These are phyloP conservation scores for Drosophila miranda DNA, from an alignment of 1,140 invertebrate genomes.

Conservation along the genomic window DNA sequence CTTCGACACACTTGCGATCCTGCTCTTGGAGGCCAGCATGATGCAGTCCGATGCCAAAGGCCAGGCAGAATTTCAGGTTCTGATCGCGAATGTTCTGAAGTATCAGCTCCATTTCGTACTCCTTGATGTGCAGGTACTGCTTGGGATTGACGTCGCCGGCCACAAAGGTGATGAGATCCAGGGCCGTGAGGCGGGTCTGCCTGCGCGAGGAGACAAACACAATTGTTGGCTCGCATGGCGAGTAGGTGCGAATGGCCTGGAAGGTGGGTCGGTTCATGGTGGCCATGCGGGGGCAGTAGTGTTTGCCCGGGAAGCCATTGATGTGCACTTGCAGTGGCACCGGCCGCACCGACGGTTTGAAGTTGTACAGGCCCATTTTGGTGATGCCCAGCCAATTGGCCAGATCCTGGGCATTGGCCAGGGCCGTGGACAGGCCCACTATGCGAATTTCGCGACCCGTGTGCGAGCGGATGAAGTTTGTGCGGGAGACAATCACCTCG, in stretches of 20 bases:
- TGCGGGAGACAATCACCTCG: conserved; percentile 93
- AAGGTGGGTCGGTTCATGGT: conserved; percentile 99
- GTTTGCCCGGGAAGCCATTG: conserved; percentile 91
- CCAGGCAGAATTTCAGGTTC: conserved; percentile 96
- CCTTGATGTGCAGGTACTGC: conserved; percentile 96
- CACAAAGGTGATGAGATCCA: conserved; percentile 97
- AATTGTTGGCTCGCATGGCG: conserved; percentile 93
- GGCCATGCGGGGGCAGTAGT: conserved; percentile 99
- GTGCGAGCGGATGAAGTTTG: conserved; percentile 96
- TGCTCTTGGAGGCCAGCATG: conserved; percentile 96
- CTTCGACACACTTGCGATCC: conserved; percentile 95
- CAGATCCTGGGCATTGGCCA: conserved; percentile 98
- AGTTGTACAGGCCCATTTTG: conserved; percentile 97
- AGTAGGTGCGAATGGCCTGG: conserved; percentile 96
- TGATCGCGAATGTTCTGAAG: conserved; percentile 91
- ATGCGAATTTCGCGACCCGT: conserved; percentile 91
- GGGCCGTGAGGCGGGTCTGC: conserved; percentile 97
- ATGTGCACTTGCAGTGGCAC: conserved; percentile 98
- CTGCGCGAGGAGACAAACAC: conserved; percentile 99
- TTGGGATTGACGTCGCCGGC: conserved; percentile 96
- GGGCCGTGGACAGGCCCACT: conserved; percentile 97
- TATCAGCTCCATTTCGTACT: conserved; percentile 91
- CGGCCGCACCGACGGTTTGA: conserved; percentile 97
- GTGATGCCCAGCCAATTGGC: conserved; percentile 98
- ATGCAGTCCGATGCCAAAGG: conserved; percentile 99